Percentiles rank a stretch among this genome's conserved stretches.
phyloP scores from a whole-genome alignment of 2,888 invertebrate species.

The Lochmaea crataegi region DNA sequence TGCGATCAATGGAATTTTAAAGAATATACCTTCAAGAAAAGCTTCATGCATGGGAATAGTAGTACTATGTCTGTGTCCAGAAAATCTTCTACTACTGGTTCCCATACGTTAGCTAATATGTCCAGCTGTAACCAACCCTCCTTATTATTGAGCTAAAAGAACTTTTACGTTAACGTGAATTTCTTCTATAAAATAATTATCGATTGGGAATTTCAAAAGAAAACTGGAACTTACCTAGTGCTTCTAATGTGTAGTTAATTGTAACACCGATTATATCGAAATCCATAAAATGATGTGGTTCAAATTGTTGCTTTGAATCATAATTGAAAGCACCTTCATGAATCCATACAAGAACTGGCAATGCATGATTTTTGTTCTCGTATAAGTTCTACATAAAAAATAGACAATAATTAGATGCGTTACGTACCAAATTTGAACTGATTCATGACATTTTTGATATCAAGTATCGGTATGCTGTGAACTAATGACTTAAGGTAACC shows the following conservation, averaged over 20 bases:
- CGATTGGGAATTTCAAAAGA: no score
- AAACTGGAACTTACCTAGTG: background rate
- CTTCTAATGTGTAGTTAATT: slow-evolving; percentile 6
- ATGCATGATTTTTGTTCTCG: background rate
- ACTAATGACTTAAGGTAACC: no score
- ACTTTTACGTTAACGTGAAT: background rate
- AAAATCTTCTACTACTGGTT: slow-evolving; percentile 4
- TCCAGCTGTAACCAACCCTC: background rate
- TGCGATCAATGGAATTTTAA: slow-evolving; percentile 7
- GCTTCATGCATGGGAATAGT: slow-evolving; percentile 10
- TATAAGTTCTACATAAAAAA: background rate
- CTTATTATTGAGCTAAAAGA: background rate
- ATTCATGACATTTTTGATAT: no score
- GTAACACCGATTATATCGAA: background rate
- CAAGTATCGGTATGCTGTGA: no score
- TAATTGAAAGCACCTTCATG: slow-evolving; percentile 2
- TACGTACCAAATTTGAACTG: no score
- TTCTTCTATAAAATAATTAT: no score
- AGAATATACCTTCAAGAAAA: background rate
- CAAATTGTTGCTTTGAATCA: background rate
- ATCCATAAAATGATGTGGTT: background rate
- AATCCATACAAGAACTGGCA: slow-evolving; percentile 2
- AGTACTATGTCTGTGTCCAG: background rate
- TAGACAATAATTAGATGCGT: no score
- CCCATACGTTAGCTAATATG: background rate